These are phyloP conservation scores for Umimayanthus chanpuru DNA, from an alignment of 92 coral and sea anemone genomes.

Conservation along the genomic window DNA sequence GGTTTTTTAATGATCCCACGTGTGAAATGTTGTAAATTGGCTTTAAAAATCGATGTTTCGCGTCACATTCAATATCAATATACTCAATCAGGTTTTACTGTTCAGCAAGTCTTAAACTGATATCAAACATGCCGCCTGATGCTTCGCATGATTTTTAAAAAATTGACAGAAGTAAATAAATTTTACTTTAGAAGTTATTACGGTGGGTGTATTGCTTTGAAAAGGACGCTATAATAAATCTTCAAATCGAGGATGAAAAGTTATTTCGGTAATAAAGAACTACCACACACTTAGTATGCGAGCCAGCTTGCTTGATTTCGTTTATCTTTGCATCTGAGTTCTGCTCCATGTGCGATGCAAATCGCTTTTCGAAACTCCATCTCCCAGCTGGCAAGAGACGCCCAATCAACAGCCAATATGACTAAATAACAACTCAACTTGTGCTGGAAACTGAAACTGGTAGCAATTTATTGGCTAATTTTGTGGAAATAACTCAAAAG, in stretches of 20 bases:
- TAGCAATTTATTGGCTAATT: neutral
- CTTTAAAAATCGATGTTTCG: conserved; percentile 38
- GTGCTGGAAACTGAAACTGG: neutral
- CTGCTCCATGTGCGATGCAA: conserved; percentile 36
- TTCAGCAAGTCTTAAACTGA: conserved; percentile 20
- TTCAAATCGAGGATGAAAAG: conserved; percentile 24
- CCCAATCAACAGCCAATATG: conserved; percentile 6
- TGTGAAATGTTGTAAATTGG: conserved; percentile 46
- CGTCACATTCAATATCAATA: conserved; percentile 21
- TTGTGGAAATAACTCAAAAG: neutral
- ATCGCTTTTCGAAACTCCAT: conserved; percentile 2
- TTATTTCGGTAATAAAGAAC: conserved; percentile 23
- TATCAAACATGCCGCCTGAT: conserved; percentile 3
- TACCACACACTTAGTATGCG: neutral
- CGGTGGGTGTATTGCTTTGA: neutral
- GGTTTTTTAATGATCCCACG: conserved; percentile 52
- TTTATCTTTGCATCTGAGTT: conserved; percentile 36
- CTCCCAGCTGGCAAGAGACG: conserved; percentile 6
- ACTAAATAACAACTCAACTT: conserved; percentile 30
- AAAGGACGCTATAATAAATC: neutral
- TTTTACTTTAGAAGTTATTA: neutral
- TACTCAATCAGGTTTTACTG: neutral
- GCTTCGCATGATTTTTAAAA: neutral
- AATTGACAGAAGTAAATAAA: neutral
- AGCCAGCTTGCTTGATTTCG: neutral